Conservation (phyloP, 2,113 vertebrate genomes). For the Baryphthengus martii region DNA sequence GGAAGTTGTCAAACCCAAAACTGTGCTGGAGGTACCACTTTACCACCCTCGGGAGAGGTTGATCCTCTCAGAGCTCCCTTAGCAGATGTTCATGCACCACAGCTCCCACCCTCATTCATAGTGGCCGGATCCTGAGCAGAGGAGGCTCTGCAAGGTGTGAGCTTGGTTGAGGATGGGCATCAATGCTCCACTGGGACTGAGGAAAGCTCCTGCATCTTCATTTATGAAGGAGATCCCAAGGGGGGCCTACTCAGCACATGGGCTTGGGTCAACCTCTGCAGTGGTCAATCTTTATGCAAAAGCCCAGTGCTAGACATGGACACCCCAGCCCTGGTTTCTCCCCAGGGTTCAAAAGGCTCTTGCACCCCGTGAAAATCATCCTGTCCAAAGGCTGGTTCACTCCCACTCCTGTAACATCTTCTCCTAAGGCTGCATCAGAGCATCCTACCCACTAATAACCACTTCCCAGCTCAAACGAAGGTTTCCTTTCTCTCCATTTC, state of each 20-base stretch:
- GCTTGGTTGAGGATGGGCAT: neutral
- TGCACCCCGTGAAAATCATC: neutral
- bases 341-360: neutral
- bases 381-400: neutral
- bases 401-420: neutral
- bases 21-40: neutral
- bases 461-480: neutral
- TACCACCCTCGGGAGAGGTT: neutral
- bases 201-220: neutral
- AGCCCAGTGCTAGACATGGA: neutral
- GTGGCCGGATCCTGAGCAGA: fast-evolving
- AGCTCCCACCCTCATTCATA: neutral
- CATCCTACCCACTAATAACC: neutral
- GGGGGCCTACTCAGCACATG: fast-evolving
- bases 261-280: neutral
- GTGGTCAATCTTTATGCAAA: neutral
- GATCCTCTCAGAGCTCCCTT: neutral
- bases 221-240: neutral
- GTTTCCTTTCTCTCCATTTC: neutral
- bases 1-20: neutral
- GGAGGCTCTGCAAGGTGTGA: neutral
- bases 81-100: neutral
- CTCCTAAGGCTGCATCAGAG: neutral
- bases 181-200: neutral
- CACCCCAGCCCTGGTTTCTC: neutral